phyloP scores from a whole-genome alignment of 2,113 vertebrate species.

The Ceuthmochares aereus region DNA sequence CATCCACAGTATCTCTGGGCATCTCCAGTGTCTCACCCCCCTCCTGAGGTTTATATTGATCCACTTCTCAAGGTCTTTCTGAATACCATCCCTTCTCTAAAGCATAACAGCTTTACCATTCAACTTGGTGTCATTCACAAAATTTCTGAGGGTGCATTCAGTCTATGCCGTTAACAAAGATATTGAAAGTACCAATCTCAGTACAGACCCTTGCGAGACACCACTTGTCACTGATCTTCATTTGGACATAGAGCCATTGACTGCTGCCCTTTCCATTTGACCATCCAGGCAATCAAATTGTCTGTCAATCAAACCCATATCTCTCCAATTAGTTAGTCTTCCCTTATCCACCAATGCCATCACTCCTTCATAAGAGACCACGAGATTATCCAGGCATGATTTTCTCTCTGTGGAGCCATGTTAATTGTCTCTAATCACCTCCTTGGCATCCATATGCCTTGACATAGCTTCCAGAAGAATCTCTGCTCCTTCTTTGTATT shows the following conservation, averaged over 20 bases:
- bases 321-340: accelerated
- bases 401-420: neutral
- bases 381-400: neutral
- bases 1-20: neutral
- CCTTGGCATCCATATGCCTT: neutral
- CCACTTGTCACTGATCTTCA: neutral
- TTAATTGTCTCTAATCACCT: neutral
- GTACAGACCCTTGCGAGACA: neutral
- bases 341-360: neutral
- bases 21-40: neutral
- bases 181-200: neutral
- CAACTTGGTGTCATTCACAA: neutral
- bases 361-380: neutral
- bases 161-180: neutral
- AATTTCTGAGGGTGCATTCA: neutral
- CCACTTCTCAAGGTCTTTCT: neutral
- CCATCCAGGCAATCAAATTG: accelerated
- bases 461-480: neutral
- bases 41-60: neutral
- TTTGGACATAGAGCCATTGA: neutral
- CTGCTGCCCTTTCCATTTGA: neutral
- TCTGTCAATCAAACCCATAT: neutral
- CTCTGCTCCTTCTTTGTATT: neutral
- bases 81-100: neutral
- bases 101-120: accelerated